Base-by-base conservation (phyloP, 2,888 invertebrate species). In the Clunio marinus region DNA sequence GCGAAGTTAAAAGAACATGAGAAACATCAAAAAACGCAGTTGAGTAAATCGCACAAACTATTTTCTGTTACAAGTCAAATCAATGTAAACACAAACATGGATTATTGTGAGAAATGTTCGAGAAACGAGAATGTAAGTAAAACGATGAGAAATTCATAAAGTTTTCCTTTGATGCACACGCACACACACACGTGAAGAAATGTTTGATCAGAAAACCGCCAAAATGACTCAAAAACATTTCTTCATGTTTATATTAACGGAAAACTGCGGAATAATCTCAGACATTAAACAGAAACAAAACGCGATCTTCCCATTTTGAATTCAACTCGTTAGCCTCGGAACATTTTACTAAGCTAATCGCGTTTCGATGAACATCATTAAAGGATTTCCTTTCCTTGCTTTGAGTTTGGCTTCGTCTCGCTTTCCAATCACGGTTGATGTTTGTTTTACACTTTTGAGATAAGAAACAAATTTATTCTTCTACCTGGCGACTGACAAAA, bases 21-120 rank as follows among this genome's bases (percentile, higher is more conserved):
- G 8, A 51, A 17, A 4, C 51, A 22, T 10, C 22, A 20, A 3
- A n/a, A 3, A n/a, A n/a, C n/a, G 15, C 15, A n/a, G 15, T 41
- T 41, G 15, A 41, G 3, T 13, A 41, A 41, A 8, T 17, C 8
- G 51, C n/a, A 22, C 8, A n/a, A n/a, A 8, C 7, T 4, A 8
- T 3, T 15, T 7, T n/a, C 3, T 15, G 17, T 5, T 17, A 22
- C 17, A 10, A 17, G 17, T 8, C 45, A 45, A 51, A 8, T 32
- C 10, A 51, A 51, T 15, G 3, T 8, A 51, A 51, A 51, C 51
- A 51, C 20, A 51, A 51, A 41, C 7, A 51, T 51, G 51, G 51
- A 51, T 51, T 51, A 51, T 22, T 51, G 51, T 51, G 22, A 51
- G 20, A 22, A 17, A n/a, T 51, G 51, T 10, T 51, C 51, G 51